phyloP scores from a whole-genome alignment of 2,888 invertebrate genomes.

The Athalia rosae region DNA sequence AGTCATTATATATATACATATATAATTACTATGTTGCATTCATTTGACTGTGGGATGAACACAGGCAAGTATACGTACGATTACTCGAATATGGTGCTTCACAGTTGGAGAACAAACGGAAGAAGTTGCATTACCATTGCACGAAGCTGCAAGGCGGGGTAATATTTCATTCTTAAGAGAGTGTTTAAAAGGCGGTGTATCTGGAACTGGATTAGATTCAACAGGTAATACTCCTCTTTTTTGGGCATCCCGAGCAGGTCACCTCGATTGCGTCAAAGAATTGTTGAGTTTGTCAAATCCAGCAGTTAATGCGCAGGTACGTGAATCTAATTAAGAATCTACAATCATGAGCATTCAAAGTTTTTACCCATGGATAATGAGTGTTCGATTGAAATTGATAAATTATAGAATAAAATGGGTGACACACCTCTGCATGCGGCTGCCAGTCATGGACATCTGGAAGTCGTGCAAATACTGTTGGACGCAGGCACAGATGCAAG shows the following conservation, averaged over 20 bases:
- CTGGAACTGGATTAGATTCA: slow-evolving; percentile 79
- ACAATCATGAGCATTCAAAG: not conserved
- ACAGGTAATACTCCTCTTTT: slow-evolving; percentile 80
- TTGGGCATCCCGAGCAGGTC: slow-evolving; percentile 81
- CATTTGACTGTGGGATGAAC: too few species aligned
- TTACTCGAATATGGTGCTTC: slow-evolving; percentile 48
- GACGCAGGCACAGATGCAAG: slow-evolving; percentile 75
- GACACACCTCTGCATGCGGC: slow-evolving; percentile 80
- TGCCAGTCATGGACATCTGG: slow-evolving; percentile 77
- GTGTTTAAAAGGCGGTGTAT: slow-evolving; percentile 78
- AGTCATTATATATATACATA: too few species aligned
- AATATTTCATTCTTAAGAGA: slow-evolving; percentile 78
- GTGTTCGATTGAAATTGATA: not conserved
- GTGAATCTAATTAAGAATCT: not conserved
- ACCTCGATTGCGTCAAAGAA: slow-evolving; percentile 75
- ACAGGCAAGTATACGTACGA: too few species aligned
- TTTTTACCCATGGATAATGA: not conserved
- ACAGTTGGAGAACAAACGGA: slow-evolving; percentile 77
- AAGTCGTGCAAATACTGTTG: slow-evolving; percentile 76
- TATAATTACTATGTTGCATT: too few species aligned
- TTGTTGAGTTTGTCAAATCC: slow-evolving; percentile 74
- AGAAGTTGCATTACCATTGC: slow-evolving; percentile 78
- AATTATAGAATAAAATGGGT: slow-evolving; percentile 79
- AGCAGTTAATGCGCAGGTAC: slow-evolving; percentile 70
- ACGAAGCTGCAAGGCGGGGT: slow-evolving; percentile 81